These are phyloP conservation scores for Cavia aperea DNA, from an alignment of 2,113 vertebrate species.

Conservation along the genomic window DNA sequence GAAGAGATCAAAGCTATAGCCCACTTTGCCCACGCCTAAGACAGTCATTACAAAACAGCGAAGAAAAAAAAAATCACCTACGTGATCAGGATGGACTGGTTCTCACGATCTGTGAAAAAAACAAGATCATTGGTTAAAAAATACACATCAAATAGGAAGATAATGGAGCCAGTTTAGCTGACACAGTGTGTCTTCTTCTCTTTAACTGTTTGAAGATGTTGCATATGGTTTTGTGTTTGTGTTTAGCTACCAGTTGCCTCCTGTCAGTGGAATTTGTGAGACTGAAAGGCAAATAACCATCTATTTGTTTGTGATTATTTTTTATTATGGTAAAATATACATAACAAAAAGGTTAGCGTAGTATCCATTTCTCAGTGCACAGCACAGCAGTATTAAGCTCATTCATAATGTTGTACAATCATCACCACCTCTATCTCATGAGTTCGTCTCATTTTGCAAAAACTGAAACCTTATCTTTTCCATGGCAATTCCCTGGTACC, in stretches of 20 bases:
- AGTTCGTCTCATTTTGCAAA: not conserved
- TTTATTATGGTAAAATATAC: not conserved
- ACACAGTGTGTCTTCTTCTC: slow-evolving; percentile 1
- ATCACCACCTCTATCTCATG: not conserved
- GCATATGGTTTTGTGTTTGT: not conserved
- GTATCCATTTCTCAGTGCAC: not conserved
- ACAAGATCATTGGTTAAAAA: slow-evolving; percentile 20
- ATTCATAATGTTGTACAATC: not conserved
- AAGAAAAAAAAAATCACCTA: slow-evolving; percentile 67
- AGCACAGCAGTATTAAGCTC: not conserved
- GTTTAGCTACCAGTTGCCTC: not conserved
- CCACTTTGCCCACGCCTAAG: not conserved
- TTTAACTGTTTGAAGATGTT: not conserved
- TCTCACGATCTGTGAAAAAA: slow-evolving; percentile 79
- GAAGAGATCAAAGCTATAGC: not conserved
- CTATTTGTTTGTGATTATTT: not conserved
- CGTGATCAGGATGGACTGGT: slow-evolving; percentile 87
- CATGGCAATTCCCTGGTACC: not conserved
- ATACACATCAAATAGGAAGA: not conserved
- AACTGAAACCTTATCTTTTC: not conserved
- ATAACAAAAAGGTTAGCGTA: not conserved
- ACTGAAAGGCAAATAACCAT: not conserved
- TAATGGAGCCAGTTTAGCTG: not conserved
- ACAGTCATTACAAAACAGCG: not conserved
- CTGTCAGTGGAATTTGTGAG: slow-evolving; percentile 22